Conservation (phyloP, 2,113 vertebrate genomes). For the Castor canadensis region DNA sequence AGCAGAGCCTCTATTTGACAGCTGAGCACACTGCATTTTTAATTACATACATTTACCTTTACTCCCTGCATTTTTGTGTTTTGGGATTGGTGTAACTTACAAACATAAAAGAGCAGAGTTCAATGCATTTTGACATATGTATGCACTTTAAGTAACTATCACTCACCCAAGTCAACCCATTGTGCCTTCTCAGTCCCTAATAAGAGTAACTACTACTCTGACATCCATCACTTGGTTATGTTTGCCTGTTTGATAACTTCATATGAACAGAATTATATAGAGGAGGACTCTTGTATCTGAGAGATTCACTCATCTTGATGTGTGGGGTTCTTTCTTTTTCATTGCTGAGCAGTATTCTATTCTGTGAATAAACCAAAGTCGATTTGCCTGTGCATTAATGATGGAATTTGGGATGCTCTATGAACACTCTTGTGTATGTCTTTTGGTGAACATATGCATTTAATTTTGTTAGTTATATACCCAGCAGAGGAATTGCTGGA, state of each 20-base stretch:
- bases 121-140: neutral
- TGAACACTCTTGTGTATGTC: neutral
- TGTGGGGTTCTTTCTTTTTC: neutral
- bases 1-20: neutral
- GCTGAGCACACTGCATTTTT: neutral
- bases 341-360: neutral
- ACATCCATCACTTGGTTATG: neutral
- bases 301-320: neutral
- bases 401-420: neutral
- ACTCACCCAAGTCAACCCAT: fast-evolving
- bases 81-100: neutral
- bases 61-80: neutral
- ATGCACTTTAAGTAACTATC: neutral
- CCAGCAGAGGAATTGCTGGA: neutral
- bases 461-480: neutral
- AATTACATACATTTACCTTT: neutral
- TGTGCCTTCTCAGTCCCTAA: neutral
- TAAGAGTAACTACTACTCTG: neutral
- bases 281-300: neutral
- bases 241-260: neutral
- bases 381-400: neutral
- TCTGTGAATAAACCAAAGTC: neutral
- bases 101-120: neutral
- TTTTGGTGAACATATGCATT: neutral
- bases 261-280: neutral